Evolutionary conservation across 2,888 invertebrate species (phyloP), one percentile per base, ranked within the genome.

Genomic region (Callosobruchus maculatus): DNA sequence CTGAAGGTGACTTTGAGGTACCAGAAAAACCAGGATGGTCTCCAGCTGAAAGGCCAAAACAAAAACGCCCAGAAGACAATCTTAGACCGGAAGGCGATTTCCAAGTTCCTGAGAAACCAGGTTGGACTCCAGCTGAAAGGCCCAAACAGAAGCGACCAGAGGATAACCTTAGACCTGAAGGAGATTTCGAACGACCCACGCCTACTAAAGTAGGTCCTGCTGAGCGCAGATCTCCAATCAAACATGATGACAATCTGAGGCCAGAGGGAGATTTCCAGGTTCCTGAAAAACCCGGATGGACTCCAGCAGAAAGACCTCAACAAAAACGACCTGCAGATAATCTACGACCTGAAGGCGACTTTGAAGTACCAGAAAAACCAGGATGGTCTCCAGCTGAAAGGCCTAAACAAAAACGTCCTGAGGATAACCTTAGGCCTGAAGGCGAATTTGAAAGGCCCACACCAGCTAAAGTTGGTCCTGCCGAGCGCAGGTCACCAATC

Each of bases 261-360:
- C 90, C 91, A 0, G 92, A 92, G 82, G 92, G 92, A 0, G 90
- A 91, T 0, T 90, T 91, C 78, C 87, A 88, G 73, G 81, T 86
- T 71, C 88, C 88, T 67, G 85, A 88, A 68, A 85, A 86, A 74
- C 81, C 84, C 0, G 78, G 80, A 74, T 90, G 81, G 76, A 75
- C 74, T 67, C 82, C 90, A 0, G 91, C 87, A 0, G 91, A 91
- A 78, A 88, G 90, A 84, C 89, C 90, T 0, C 88, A 86, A 80
- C 84, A 80, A 76, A 85, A 85, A 18, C 86, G 83, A 72, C 90
- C 89, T 0, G 86, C 87, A 73, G 91, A 91, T 80, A 91, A 91
- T 81, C 81, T 90, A 0, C 82, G 81, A 71, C 89, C 88, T 0
- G 89, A 90, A 83, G 87, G 90, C 22, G 90, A 91, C 71, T 91